phyloP scores from a whole-genome alignment of 2,888 invertebrate genomes.

The Phasia obesa region DNA sequence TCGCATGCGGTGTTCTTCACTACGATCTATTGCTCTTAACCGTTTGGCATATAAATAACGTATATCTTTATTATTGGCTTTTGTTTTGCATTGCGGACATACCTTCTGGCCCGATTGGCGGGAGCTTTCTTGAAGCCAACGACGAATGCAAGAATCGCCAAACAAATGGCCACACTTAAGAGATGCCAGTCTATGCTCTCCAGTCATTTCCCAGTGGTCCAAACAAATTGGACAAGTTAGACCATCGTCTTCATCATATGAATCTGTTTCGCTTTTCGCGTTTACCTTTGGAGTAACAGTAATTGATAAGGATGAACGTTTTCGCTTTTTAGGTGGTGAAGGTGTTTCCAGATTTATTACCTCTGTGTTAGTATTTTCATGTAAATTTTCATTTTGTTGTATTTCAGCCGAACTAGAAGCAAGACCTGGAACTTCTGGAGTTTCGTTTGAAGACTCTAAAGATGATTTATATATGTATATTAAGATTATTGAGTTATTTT shows the following conservation, averaged over 20 bases:
- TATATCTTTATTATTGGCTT: constrained; percentile 87
- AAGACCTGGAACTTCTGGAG: not conserved
- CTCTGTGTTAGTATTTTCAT: constrained; percentile 22
- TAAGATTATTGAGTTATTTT: not conserved
- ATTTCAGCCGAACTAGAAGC: constrained; percentile 6
- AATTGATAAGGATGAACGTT: constrained; percentile 74
- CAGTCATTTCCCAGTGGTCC: constrained; percentile 93
- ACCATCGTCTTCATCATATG: constrained; percentile 86
- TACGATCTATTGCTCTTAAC: constrained; percentile 89
- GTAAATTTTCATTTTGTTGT: not conserved
- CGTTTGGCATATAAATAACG: constrained; percentile 91
- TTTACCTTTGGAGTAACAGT: constrained; percentile 74
- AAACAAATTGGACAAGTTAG: constrained; percentile 93
- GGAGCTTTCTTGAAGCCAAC: constrained; percentile 81
- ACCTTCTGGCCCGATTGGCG: constrained; percentile 82
- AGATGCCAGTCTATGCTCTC: constrained; percentile 92
- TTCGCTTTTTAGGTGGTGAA: constrained; percentile 79
- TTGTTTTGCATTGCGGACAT: constrained; percentile 95
- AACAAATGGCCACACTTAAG: constrained; percentile 96
- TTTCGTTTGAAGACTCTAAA: constrained; percentile 13
- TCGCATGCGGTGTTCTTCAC: constrained; percentile 87
- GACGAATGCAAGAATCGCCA: constrained; percentile 88
- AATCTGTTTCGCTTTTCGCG: constrained; percentile 80
- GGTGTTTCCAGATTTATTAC: constrained; percentile 72
- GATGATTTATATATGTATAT: not conserved